Evolutionary conservation across 2,797 vertebrate species (phyloP).

Genomic region (Pteropus rufus): DNA sequence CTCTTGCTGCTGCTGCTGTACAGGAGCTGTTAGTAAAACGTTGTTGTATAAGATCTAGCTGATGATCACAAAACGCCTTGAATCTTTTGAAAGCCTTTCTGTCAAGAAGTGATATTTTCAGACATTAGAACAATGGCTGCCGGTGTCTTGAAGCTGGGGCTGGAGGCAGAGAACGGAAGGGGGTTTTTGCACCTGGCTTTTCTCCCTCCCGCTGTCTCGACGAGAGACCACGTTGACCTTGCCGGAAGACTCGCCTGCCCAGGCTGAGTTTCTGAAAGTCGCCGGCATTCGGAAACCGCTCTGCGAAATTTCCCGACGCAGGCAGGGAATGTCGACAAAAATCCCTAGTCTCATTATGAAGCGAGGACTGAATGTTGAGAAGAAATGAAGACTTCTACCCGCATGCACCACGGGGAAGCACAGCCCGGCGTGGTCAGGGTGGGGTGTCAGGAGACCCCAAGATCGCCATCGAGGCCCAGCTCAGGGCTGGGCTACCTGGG

Average conservation of each 20-base stretch:
- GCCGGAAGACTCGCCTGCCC: background rate
- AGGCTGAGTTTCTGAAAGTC: no score
- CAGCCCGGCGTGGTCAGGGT: fast-evolving
- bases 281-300: background rate
- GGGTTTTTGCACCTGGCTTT: background rate
- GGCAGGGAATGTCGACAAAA: background rate
- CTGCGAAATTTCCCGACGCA: background rate
- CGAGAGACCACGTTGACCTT: fast-evolving
- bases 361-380: background rate
- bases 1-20: background rate
- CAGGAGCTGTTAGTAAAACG: background rate
- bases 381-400: background rate
- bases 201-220: background rate
- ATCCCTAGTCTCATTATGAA: background rate
- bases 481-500: background rate
- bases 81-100: background rate
- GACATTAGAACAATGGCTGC: no score
- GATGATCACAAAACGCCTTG: background rate
- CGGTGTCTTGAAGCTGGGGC: no score
- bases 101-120: background rate
- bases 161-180: background rate
- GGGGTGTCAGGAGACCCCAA: background rate
- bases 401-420: fast-evolving
- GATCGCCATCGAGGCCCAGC: background rate
- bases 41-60: background rate